Conservation (phyloP, 2,888 invertebrate genomes). For the Biston stratarius region DNA sequence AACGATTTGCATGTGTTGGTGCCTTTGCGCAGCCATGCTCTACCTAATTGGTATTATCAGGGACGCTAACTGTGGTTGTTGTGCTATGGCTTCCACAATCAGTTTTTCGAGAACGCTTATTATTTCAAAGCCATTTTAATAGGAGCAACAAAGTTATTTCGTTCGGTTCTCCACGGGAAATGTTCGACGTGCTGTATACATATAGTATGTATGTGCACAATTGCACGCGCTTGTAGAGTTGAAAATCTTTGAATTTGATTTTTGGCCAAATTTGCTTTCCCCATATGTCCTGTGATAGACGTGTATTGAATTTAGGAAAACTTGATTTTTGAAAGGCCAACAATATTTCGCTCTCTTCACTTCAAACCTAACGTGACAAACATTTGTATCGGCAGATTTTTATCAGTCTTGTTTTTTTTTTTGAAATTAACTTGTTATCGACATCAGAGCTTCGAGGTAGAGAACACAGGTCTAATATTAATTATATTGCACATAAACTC, state of each 20-base stretch:
- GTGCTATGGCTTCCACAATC: constrained; percentile 37
- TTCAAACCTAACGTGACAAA: too few species aligned
- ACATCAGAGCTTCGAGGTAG: constrained; percentile 20
- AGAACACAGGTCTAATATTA: constrained; percentile 38
- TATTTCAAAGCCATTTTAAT: constrained; percentile 10
- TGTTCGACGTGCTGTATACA: too few species aligned
- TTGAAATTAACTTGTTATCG: constrained; percentile 4
- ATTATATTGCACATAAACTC: constrained; percentile 38
- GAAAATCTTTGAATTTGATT: too few species aligned
- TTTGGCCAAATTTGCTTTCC: too few species aligned
- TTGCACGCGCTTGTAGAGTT: too few species aligned
- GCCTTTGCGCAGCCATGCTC: constrained; percentile 71
- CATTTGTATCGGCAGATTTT: too few species aligned
- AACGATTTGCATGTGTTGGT: constrained; percentile 80
- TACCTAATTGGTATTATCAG: constrained; percentile 68
- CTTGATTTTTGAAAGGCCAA: background rate
- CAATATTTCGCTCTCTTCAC: constrained; percentile 9
- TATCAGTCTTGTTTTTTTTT: too few species aligned
- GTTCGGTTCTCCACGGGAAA: background rate
- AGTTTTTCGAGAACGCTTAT: constrained; percentile 31
- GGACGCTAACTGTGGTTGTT: constrained; percentile 50
- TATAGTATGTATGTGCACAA: too few species aligned
- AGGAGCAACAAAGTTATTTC: constrained; percentile 5
- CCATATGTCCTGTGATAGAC: too few species aligned
- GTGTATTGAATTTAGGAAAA: too few species aligned